These are phyloP conservation scores for Oreotragus oreotragus DNA, from an alignment of 2,113 vertebrate genomes.

Conservation along the genomic window DNA sequence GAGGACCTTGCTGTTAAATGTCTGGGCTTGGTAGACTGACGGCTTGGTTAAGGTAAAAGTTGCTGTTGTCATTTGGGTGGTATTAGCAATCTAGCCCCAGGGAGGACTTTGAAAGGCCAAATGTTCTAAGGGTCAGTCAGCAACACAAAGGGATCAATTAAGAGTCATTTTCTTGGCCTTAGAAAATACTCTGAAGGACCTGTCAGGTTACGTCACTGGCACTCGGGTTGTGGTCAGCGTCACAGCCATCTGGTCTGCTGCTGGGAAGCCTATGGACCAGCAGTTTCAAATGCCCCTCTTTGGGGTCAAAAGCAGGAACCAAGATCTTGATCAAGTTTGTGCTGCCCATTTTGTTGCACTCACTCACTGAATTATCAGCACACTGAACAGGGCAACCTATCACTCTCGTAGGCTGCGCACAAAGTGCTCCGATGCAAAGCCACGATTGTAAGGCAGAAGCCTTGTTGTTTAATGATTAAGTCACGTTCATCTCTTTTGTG, in stretches of 20 bases:
- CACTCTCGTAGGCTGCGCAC: fast-evolving
- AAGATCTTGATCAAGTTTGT: neutral
- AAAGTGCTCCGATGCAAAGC: neutral
- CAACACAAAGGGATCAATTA: too few species aligned
- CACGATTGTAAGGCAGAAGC: fast-evolving
- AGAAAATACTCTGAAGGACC: neutral
- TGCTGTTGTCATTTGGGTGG: neutral
- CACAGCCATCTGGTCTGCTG: neutral
- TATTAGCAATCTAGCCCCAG: too few species aligned
- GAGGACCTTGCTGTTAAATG: neutral
- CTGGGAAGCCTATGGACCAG: neutral
- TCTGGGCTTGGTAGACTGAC: neutral
- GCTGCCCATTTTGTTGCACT: too few species aligned
- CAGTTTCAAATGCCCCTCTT: neutral
- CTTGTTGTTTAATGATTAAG: neutral
- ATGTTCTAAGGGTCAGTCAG: neutral
- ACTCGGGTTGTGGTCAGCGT: fast-evolving
- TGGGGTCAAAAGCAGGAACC: neutral
- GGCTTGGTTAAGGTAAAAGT: neutral
- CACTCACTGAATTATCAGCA: neutral
- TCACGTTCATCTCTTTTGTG: neutral
- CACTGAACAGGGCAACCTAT: fast-evolving
- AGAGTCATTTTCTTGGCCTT: neutral
- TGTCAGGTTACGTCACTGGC: neutral
- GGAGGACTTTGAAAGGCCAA: neutral